Conservation (phyloP, 2,888 invertebrate genomes). For the Pheosia gnoma region DNA sequence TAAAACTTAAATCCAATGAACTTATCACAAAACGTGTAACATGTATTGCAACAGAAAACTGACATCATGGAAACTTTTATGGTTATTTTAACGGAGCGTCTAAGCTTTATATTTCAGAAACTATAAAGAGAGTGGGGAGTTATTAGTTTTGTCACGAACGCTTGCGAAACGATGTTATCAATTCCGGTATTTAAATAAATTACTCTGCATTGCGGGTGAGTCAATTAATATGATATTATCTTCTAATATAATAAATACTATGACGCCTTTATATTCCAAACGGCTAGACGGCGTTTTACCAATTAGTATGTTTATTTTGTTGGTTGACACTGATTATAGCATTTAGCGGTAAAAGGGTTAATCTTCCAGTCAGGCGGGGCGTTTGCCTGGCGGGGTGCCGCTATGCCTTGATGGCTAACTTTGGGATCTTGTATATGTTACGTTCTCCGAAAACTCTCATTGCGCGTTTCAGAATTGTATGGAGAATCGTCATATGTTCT, state of each 20-base stretch:
- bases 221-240: conserved; percentile 12
- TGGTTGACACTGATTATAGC: too few relatives aligned
- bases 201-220: conserved; percentile 44
- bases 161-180: conserved; percentile 29
- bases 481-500: too few relatives aligned
- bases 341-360: too few relatives aligned
- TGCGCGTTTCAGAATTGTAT: too few relatives aligned
- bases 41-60: conserved; percentile 16
- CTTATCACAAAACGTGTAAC: conserved; percentile 9
- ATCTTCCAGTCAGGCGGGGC: too few relatives aligned
- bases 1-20: conserved; percentile 2
- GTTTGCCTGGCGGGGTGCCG: too few relatives aligned
- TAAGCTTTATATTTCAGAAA: conserved; percentile 30
- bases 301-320: too few relatives aligned
- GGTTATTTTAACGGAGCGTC: conserved; percentile 23
- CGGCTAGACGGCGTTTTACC: too few relatives aligned
- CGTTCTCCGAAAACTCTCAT: too few relatives aligned
- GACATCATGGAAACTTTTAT: conserved; percentile 29
- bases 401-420: too few relatives aligned
- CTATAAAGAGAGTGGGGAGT: conserved; percentile 29
- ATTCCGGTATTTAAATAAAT: conserved; percentile 36
- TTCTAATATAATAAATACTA: neutral
- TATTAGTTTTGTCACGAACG: conserved; percentile 50
- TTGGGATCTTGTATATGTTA: too few relatives aligned
- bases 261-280: too few relatives aligned